Evolutionary conservation across 2,797 vertebrate species (phyloP).

Genomic region (Enteromius argenteus): DNA sequence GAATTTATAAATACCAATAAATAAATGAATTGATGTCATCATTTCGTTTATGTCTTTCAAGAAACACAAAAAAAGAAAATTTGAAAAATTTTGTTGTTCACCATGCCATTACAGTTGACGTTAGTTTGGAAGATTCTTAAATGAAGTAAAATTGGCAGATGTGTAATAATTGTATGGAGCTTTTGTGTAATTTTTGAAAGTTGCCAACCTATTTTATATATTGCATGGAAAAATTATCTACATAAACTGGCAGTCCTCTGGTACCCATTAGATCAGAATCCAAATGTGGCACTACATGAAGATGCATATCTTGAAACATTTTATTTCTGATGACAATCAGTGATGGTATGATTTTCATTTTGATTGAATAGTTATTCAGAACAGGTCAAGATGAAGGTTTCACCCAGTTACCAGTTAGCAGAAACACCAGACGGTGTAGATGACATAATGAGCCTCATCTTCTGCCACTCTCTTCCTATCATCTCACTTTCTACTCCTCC

Average conservation of each 20-base stretch:
- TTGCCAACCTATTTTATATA: not conserved
- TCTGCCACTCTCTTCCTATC: conserved; percentile 25
- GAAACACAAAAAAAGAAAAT: not conserved
- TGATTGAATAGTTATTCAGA: not conserved
- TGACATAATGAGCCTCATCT: conserved; percentile 36
- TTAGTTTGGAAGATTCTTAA: not conserved
- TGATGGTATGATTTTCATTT: not conserved
- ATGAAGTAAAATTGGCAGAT: not conserved
- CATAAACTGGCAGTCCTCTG: not conserved
- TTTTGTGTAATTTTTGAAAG: not conserved
- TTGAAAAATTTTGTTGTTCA: not conserved
- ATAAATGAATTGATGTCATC: not conserved
- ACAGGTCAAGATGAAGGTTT: not conserved
- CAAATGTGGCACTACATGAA: not conserved
- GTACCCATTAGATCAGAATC: not conserved
- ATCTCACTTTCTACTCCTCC: conserved; percentile 27
- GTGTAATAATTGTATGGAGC: not conserved
- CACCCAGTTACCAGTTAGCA: not conserved
- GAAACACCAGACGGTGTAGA: conserved; percentile 26
- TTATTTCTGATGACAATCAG: not conserved
- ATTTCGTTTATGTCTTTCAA: not conserved
- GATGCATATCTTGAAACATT: not conserved
- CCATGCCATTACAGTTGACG: not conserved
- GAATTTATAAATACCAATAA: not conserved
- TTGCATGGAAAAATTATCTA: not conserved